Evolutionary conservation across 1,140 invertebrate species (phyloP), one percentile per base, ranked within the genome.

Genomic region (Linepithema humile): DNA sequence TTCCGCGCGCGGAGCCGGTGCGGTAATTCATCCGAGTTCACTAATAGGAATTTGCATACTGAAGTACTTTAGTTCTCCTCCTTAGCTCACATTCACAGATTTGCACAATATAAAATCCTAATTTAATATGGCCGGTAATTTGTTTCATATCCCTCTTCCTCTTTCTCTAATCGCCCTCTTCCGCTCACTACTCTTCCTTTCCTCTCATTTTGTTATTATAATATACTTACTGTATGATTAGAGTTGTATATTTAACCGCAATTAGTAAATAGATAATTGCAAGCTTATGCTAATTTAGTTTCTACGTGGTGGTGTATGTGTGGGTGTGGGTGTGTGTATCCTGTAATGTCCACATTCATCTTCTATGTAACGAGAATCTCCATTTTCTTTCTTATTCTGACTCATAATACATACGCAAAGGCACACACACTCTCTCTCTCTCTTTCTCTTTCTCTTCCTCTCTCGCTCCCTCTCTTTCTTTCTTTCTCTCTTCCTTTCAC

Each of bases 51-150:
- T 86, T 86, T 74, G 12, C 26, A 7, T 12, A 40, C 43, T n/a
- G 17, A 72, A 83, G 35, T 86, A 77, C 43, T 65, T 74, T 50
- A 67, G 38, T 50, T 64, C 70, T 62, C 60, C 32, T 78, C 78
- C 45, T 29, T 45, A n/a, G 57, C 43, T 64, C 60, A 69, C 73
- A 86, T 72, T 57, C 60, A 74, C 70, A 84, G 69, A 89, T 90
- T 87, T 88, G 88, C 89, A 88, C 88, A 83, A 92, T 93, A 92
- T 90, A 93, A 93, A 93, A 93, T 89, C 89, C 89, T 92, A 92
- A 84, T 89, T 92, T 92, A 93, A 90, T 91, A 92, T 93, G 92
- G 92, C 92, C 92, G 92, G 92, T 93, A 92, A 92, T 93, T 92
- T 92, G 83, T 90, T 91, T 89, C 83, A 86, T 29, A 64, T 65